Base-by-base conservation (phyloP, 2,797 vertebrate species). In the Podarcis siculus region DNA sequence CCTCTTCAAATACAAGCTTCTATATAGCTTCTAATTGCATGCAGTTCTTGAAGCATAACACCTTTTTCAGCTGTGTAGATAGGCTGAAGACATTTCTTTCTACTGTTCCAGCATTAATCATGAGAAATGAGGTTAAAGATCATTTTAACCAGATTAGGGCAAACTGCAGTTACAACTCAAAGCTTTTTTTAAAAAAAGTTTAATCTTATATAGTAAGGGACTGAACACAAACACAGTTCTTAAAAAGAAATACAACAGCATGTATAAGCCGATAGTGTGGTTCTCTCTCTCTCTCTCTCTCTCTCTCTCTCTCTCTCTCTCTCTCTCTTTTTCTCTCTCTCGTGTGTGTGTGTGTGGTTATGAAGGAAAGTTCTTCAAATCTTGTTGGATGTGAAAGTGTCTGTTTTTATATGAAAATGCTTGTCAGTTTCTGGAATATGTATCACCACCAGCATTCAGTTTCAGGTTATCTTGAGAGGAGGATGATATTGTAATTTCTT, bases 61-160 rank as follows among this genome's bases (percentile, higher is more conserved):
- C 49, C 17, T 21, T 55, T n/a, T 58, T 2, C 32, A 55, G 49
- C 49, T 75, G 25, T 75, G 39, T 87, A 86, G 27, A 84, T 49
- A 49, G 83, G 85, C 86, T 81, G 64, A 93, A 94, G 89, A 90
- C 90, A 90, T 94, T 92, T 93, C 91, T 90, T 88, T 0, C 89
- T 92, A 87, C 92, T 93, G 85, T 91, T 90, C 85, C 89, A 94
- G 91, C 87, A 92, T 95, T 96, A 96, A 97, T 96, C 94, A 95
- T 93, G 94, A 92, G 96, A 96, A 94, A 95, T 97, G 95, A 92
- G 94, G 86, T 83, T 89, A 83, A 93, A 96, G 95, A 96, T 97
- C 94, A 96, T 96, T 96, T 96, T 95, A 96, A 95, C 94, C 94
- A 96, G 95, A 96, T 96, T 95, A 96, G 89, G 86, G 91, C 79